These are phyloP conservation scores for Polymixis flavicincta DNA, from an alignment of 2,888 invertebrate species.

Conservation along the genomic window DNA sequence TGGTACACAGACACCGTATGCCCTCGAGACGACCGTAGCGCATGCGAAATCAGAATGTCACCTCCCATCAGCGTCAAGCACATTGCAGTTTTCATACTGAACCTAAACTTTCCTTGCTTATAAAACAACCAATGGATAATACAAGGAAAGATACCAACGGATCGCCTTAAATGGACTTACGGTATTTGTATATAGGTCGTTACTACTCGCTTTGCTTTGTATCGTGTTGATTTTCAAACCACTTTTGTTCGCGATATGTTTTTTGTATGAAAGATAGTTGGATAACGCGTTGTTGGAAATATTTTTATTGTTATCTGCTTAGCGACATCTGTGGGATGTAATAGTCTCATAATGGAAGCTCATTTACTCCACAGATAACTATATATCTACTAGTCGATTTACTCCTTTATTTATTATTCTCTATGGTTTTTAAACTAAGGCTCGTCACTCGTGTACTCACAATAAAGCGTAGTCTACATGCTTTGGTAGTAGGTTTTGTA, in stretches of 20 bases:
- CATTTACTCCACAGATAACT: slow-evolving; percentile 60
- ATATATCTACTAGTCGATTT: too few relatives aligned
- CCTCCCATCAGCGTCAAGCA: slow-evolving; percentile 64
- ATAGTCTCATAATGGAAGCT: slow-evolving; percentile 50
- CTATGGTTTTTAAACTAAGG: not conserved
- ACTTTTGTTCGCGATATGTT: slow-evolving; percentile 83
- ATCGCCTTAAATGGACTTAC: slow-evolving; percentile 71
- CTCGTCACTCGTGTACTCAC: not conserved
- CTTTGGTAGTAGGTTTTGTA: not conserved
- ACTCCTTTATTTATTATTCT: slow-evolving; percentile 25
- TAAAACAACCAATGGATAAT: slow-evolving; percentile 70
- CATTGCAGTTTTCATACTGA: slow-evolving; percentile 71
- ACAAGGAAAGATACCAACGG: slow-evolving; percentile 60
- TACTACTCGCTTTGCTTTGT: slow-evolving; percentile 82
- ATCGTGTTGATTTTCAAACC: slow-evolving; percentile 87
- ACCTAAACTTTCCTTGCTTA: slow-evolving; percentile 26
- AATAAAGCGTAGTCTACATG: slow-evolving; percentile 1
- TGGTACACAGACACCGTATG: slow-evolving; percentile 68
- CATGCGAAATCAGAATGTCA: slow-evolving; percentile 81
- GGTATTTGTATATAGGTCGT: slow-evolving; percentile 82
- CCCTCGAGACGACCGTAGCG: slow-evolving; percentile 86
- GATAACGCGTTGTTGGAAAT: slow-evolving; percentile 66
- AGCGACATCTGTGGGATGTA: slow-evolving; percentile 66
- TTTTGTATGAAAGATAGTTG: slow-evolving; percentile 75
- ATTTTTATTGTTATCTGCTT: slow-evolving; percentile 69